Percentiles rank a stretch among this genome's conserved stretches.
Evolutionary conservation across 2,888 invertebrate genomes (phyloP).

Genomic region (Thymelicus acteon): DNA sequence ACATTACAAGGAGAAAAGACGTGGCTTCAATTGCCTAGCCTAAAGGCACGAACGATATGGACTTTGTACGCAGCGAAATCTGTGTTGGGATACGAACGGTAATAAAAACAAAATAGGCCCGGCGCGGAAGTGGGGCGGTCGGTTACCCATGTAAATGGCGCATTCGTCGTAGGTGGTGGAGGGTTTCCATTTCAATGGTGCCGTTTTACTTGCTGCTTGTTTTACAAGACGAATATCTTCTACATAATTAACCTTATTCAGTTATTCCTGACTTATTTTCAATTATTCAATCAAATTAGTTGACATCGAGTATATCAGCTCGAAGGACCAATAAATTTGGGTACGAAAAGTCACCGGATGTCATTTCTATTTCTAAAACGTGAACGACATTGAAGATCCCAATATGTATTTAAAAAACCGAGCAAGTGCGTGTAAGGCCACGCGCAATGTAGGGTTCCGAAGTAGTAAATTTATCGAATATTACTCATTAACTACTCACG

Average conservation of each 20-base stretch:
- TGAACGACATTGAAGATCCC: too few species aligned
- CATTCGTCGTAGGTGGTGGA: slow-evolving; percentile 37
- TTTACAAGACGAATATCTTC: slow-evolving; percentile 26
- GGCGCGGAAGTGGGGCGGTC: slow-evolving; percentile 44
- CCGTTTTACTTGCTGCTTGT: slow-evolving; percentile 11
- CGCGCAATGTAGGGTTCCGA: too few species aligned
- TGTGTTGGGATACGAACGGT: slow-evolving; percentile 40
- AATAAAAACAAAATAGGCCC: slow-evolving; percentile 41
- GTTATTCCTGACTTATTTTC: slow-evolving; percentile 7
- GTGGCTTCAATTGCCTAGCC: not conserved
- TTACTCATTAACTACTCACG: too few species aligned
- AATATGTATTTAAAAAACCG: too few species aligned
- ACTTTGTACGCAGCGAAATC: slow-evolving; percentile 31
- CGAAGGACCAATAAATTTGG: too few species aligned
- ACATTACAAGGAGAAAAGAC: not conserved
- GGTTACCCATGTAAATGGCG: slow-evolving; percentile 43
- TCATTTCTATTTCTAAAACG: too few species aligned
- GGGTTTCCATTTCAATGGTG: slow-evolving; percentile 30
- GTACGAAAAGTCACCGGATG: too few species aligned
- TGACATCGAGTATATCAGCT: too few species aligned
- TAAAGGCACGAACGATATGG: not conserved
- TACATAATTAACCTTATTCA: slow-evolving; percentile 27
- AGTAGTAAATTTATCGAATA: too few species aligned
- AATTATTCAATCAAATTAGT: not conserved
- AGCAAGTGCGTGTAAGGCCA: too few species aligned